Conservation (phyloP, 2,797 vertebrate genomes). For the Hapalemur alaotrensis region DNA sequence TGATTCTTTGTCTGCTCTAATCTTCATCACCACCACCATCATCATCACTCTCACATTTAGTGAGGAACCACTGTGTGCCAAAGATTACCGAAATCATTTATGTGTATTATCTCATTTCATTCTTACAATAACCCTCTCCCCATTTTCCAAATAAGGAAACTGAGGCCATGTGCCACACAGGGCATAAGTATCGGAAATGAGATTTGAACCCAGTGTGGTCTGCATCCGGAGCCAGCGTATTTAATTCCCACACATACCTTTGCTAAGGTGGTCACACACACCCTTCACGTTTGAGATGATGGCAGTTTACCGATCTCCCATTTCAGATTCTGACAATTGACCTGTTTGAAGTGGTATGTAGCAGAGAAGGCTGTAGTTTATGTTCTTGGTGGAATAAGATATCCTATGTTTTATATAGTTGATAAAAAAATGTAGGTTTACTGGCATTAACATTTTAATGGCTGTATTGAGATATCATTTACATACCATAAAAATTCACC, state of each 20-base stretch:
- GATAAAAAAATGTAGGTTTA: not conserved
- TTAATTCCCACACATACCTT: not conserved
- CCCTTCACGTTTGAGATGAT: not conserved
- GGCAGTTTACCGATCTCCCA: not conserved
- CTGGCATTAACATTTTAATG: not conserved
- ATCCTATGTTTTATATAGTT: not conserved
- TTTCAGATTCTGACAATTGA: not conserved
- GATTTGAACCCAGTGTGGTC: not conserved
- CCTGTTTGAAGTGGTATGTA: not conserved
- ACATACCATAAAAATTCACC: not conserved
- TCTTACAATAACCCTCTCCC: not conserved
- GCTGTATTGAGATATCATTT: not conserved
- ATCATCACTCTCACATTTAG: not conserved
- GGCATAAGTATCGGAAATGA: no score
- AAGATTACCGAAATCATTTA: not conserved
- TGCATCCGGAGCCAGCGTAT: not conserved
- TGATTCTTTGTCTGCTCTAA: not conserved
- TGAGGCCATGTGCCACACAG: no score
- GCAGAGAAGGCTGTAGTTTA: not conserved
- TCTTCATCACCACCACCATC: not conserved
- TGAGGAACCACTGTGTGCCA: not conserved
- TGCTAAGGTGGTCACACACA: no score
- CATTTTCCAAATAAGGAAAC: not conserved
- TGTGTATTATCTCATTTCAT: not conserved
- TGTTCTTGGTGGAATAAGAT: not conserved